Conservation (phyloP, 1,140 invertebrate species). For the Drepana arcuata region DNA sequence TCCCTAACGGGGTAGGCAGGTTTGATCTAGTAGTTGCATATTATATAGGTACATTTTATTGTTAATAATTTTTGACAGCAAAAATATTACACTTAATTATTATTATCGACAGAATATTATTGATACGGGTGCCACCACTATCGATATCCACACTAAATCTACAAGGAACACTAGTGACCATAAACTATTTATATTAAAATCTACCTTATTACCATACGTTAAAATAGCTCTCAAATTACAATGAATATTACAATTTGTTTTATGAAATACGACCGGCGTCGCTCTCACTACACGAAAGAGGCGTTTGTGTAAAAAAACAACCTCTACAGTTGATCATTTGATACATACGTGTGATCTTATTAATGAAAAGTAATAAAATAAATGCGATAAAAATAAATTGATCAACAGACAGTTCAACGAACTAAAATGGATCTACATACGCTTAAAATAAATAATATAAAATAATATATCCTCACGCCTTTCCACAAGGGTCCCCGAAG, state of each 20-base stretch:
- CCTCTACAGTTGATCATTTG: conserved; percentile 6
- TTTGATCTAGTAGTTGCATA: too few species aligned
- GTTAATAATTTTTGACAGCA: conserved; percentile 1
- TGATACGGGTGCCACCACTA: too few species aligned
- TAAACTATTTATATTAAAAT: conserved; percentile 21
- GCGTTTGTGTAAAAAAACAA: conserved; percentile 11
- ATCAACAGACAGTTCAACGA: too few species aligned
- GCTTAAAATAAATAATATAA: too few species aligned
- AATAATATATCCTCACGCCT: too few species aligned
- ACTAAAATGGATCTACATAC: too few species aligned
- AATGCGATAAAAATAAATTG: too few species aligned
- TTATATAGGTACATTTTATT: too few species aligned
- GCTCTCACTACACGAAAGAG: conserved; percentile 16
- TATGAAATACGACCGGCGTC: conserved; percentile 18
- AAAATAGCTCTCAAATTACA: conserved; percentile 25
- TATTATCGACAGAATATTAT: too few species aligned
- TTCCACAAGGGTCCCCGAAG: too few species aligned
- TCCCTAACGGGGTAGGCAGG: not conserved
- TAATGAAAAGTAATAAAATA: conserved; percentile 13
- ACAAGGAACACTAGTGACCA: conserved; percentile 5
- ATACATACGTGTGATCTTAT: conserved; percentile 13
- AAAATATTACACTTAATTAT: conserved; percentile 3
- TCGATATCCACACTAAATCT: conserved; percentile 7
- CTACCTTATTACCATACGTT: conserved; percentile 17
- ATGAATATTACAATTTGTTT: conserved; percentile 24